A percentile compares a stretch with the other conserved stretches of the same genome.
phyloP scores from a whole-genome alignment of 2,113 vertebrate species.

The Leptosomus discolor region DNA sequence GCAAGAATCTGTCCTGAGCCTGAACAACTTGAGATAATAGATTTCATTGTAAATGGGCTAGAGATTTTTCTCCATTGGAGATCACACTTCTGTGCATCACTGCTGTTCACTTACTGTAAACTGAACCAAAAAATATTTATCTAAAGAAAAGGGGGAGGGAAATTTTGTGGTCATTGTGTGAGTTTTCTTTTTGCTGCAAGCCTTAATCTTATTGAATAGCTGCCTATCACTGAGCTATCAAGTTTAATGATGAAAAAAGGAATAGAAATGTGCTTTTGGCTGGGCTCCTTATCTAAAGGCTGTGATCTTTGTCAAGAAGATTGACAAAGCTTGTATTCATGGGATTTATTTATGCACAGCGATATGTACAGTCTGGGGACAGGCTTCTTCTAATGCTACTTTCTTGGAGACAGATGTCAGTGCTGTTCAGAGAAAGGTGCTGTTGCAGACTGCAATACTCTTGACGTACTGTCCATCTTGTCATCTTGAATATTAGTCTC shows the following conservation, averaged over 20 bases:
- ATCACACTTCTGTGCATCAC: neutral
- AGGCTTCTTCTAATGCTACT: neutral
- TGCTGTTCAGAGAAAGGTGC: neutral
- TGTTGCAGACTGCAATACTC: neutral
- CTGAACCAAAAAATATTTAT: neutral
- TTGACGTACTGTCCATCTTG: constrained; percentile 11
- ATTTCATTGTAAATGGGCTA: neutral
- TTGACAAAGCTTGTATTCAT: constrained; percentile 10
- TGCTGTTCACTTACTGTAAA: neutral
- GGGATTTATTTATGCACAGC: neutral
- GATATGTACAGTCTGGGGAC: neutral
- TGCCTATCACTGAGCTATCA: constrained; percentile 37
- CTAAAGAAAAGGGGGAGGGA: neutral
- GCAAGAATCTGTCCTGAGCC: neutral
- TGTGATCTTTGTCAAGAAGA: constrained; percentile 46
- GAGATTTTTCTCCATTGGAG: neutral
- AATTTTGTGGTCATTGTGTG: neutral
- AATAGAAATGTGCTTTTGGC: constrained; percentile 31
- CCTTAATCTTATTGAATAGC: constrained; percentile 16
- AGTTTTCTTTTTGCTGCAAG: neutral
- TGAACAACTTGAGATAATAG: neutral
- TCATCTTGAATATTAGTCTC: neutral
- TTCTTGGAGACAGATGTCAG: neutral
- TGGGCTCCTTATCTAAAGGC: constrained; percentile 6
- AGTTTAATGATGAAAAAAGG: constrained; percentile 43